Evolutionary conservation across 2,888 invertebrate species (phyloP), one percentile per base, ranked within the genome.

Genomic region (Drosophila macrospina): DNA sequence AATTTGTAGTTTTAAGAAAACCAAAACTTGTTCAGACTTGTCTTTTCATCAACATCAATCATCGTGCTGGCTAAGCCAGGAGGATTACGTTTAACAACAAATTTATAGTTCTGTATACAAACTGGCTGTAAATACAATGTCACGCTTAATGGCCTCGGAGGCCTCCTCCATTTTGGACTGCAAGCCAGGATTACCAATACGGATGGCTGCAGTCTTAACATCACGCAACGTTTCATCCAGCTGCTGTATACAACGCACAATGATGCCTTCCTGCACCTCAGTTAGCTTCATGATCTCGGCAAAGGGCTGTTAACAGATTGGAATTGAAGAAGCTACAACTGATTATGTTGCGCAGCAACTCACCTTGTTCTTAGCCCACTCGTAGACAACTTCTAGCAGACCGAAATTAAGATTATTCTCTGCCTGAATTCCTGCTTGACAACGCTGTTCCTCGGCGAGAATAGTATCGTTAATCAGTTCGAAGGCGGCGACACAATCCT

Each of bases 111-210:
- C 89, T 3, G 97, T 98, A 90, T 99, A 99, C 44, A 99, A 94
- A 92, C 98, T 98, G 30, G 98, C 98, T 20, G 99, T 97, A 91
- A 99, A 99, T 0, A 99, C 99, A 87, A 99, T 99, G 91, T 99
- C 99, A 65, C 99, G 93, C 91, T 98, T 98, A 74, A 99, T 98
- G 42, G 96, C 95, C 2, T 95, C 95, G 0, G 97, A 97, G 0
- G 98, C 97, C 91, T 98, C 97, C 91, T 98, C 97, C 98, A 99
- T 99, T 93, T 98, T 99, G 70, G 95, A 95, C 88, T 96, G 96
- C 3, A 99, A 93, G 10, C 96, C 95, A 0, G 98, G 97, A 92
- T 99, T 98, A 0, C 99, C 99, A 67, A 99, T 97, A 32, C 97
- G 96, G 68, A 96, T 94, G 0, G 99, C 98, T 0, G 98, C 99